Conservation (phyloP, 2,888 invertebrate species). For the Harpalus rufipes region DNA sequence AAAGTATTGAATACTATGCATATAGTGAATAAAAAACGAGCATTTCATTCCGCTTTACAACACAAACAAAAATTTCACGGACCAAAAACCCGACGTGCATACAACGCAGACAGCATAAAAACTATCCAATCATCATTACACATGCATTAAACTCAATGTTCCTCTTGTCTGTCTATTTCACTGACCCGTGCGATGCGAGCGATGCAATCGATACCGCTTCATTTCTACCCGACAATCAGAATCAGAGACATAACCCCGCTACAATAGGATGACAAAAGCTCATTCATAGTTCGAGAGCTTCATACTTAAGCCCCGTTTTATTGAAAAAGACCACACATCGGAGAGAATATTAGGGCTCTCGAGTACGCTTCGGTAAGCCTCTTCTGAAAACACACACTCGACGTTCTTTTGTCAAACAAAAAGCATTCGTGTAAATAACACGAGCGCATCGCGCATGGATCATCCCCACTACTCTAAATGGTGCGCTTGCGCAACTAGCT, state of each 20-base stretch:
- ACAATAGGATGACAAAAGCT: constrained; percentile 51
- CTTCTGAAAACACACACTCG: constrained; percentile 66
- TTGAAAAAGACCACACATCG: constrained; percentile 63
- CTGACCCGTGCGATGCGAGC: constrained; percentile 8
- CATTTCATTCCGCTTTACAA: constrained; percentile 12
- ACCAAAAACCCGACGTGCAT: background rate
- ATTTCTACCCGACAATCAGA: constrained; percentile 42
- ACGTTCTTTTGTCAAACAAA: constrained; percentile 65
- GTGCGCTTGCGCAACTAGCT: constrained; percentile 15
- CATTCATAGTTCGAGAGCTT: constrained; percentile 55
- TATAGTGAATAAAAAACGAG: background rate
- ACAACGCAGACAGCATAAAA: constrained; percentile 39
- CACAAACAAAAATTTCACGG: constrained; percentile 33
- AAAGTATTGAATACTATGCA: background rate
- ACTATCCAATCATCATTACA: constrained; percentile 42
- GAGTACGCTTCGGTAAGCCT: constrained; percentile 72
- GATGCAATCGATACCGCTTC: constrained; percentile 52
- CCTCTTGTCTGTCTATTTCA: background rate
- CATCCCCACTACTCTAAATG: constrained; percentile 46
- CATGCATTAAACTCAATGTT: constrained; percentile 45
- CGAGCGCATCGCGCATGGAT: constrained; percentile 40
- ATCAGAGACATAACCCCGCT: constrained; percentile 50
- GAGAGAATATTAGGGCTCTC: constrained; percentile 74
- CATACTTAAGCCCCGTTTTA: constrained; percentile 60
- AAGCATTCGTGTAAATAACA: constrained; percentile 62